A percentile compares a stretch with the other conserved stretches of the same genome.
These are phyloP conservation scores for Paraescarpia echinospica DNA, from an alignment of 1,140 invertebrate genomes.

Conservation along the genomic window DNA sequence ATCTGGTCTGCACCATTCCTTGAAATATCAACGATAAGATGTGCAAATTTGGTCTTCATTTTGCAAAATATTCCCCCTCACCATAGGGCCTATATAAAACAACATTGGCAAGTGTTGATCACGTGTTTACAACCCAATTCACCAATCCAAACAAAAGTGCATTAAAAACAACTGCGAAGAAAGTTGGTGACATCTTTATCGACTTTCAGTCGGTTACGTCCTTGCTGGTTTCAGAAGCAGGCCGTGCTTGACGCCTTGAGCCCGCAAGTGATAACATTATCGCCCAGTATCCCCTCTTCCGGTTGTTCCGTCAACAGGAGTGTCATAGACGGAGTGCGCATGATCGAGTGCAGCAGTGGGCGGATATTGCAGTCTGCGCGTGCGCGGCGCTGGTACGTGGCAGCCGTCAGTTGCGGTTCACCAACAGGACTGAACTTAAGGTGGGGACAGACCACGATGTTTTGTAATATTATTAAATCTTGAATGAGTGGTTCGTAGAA, in stretches of 20 bases:
- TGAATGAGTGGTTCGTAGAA: too few species aligned
- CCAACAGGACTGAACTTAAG: slow-evolving; percentile 15
- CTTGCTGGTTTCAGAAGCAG: background rate
- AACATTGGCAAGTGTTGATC: too few species aligned
- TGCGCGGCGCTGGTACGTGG: slow-evolving; percentile 4
- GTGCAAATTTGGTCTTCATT: too few species aligned
- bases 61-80: too few species aligned
- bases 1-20: too few species aligned
- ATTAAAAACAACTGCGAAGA: background rate
- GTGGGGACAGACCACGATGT: background rate
- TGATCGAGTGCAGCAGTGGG: slow-evolving; percentile 18
- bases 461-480: background rate
- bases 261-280: slow-evolving; percentile 14
- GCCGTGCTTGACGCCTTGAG: background rate
- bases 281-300: slow-evolving; percentile 3
- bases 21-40: too few species aligned
- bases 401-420: slow-evolving; percentile 13
- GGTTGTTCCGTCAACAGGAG: slow-evolving; percentile 5
- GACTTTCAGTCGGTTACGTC: background rate
- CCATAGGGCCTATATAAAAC: too few species aligned
- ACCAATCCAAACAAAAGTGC: too few species aligned
- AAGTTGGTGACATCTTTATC: background rate
- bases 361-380: background rate
- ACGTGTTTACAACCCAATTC: too few species aligned
- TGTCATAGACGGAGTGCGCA: background rate